These are phyloP conservation scores for Girardia tigrina DNA, from an alignment of 2,888 invertebrate genomes.

Conservation along the genomic window DNA sequence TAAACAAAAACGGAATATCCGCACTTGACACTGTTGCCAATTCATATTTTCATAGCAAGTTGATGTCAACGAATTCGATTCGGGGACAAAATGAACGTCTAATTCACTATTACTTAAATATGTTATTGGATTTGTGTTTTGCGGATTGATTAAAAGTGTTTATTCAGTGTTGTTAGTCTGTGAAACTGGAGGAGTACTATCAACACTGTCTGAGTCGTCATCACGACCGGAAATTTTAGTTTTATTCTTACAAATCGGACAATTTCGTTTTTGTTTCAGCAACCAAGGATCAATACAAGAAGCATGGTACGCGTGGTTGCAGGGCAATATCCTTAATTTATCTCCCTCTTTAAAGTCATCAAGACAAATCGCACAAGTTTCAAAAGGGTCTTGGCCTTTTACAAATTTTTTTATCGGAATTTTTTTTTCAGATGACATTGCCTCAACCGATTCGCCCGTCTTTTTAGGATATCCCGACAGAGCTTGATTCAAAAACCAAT, in stretches of 20 bases:
- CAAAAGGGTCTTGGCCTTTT: conserved; percentile 73
- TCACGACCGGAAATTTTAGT: conserved; percentile 52
- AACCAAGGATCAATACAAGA: conserved; percentile 97
- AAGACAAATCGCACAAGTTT: conserved; percentile 93
- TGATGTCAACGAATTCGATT: no score
- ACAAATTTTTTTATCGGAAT: no score
- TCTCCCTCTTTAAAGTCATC: conserved; percentile 93
- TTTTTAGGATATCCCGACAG: neutral
- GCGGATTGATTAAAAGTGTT: no score
- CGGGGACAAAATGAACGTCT: no score
- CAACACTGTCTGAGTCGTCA: neutral
- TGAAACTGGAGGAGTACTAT: neutral
- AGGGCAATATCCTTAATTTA: conserved; percentile 77
- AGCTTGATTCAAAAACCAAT: neutral
- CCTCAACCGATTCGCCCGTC: conserved; percentile 70
- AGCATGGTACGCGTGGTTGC: conserved; percentile 86
- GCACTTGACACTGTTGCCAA: no score
- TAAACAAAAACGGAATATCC: no score
- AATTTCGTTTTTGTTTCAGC: conserved; percentile 80
- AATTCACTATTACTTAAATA: no score
- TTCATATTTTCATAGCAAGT: no score
- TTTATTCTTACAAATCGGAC: conserved; percentile 90
- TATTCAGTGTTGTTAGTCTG: no score
- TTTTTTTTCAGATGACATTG: conserved; percentile 71
- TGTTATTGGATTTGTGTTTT: no score